Evolutionary conservation across 2,797 vertebrate genomes (phyloP).

Genomic region (Aphelocoma californica): DNA sequence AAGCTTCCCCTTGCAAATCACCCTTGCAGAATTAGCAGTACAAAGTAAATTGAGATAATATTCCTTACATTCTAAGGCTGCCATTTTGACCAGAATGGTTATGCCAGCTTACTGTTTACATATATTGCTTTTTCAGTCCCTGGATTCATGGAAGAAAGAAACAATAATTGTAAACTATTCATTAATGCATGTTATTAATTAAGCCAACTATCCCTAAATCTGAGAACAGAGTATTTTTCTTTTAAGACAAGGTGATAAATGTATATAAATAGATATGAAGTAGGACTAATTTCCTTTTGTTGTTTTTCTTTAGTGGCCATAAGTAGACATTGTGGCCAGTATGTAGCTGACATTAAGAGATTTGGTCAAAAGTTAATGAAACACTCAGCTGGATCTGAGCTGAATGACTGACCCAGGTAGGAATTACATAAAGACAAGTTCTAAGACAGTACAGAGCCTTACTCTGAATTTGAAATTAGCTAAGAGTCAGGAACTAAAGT

Average conservation of each 20-base stretch:
- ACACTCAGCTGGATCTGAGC: neutral
- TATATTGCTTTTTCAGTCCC: neutral
- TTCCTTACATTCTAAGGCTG: neutral
- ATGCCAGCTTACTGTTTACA: neutral
- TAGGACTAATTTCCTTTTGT: neutral
- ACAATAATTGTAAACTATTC: neutral
- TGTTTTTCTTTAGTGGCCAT: neutral
- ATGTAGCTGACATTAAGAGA: neutral
- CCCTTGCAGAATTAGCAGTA: neutral
- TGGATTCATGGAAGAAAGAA: neutral
- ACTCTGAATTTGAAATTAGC: neutral
- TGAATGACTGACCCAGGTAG: neutral
- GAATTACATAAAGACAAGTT: neutral
- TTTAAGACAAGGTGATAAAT: neutral
- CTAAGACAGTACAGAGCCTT: neutral
- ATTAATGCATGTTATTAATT: neutral
- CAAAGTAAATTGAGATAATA: neutral
- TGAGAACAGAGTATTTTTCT: neutral
- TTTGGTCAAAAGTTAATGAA: neutral
- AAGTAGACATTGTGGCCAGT: neutral
- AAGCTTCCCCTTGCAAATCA: neutral
- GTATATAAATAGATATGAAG: neutral
- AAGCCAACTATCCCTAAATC: neutral
- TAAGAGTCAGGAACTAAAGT: neutral
- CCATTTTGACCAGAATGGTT: neutral